These are phyloP conservation scores for Micromys minutus DNA, from an alignment of 2,113 vertebrate species.

Conservation along the genomic window DNA sequence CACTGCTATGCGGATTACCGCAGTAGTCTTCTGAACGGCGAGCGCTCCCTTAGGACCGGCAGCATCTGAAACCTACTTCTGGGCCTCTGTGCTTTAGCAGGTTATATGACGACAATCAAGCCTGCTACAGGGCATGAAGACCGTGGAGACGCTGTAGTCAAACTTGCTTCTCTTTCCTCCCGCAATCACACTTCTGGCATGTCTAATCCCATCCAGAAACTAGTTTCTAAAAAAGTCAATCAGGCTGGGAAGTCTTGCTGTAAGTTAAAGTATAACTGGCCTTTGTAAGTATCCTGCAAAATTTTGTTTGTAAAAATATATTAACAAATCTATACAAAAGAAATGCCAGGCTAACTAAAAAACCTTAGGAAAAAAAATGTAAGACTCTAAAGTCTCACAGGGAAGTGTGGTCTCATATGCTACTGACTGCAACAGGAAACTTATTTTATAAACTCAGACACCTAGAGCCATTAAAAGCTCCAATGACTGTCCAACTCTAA, in stretches of 20 bases:
- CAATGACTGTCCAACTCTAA: constrained; percentile 10
- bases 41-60: not conserved
- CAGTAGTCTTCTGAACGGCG: not conserved
- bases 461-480: not conserved
- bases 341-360: not conserved
- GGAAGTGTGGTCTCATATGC: constrained; percentile 22
- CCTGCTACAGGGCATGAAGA: not conserved
- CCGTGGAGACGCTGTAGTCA: not conserved
- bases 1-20: not conserved
- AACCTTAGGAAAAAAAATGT: not conserved
- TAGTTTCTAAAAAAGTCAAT: constrained; percentile 1
- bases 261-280: not conserved
- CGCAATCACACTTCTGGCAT: not conserved
- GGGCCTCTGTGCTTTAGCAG: not conserved
- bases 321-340: not conserved
- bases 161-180: not conserved
- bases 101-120: not conserved
- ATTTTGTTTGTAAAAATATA: constrained; percentile 46
- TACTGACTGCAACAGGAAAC: not conserved
- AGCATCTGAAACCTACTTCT: not conserved
- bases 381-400: not conserved
- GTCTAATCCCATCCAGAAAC: not conserved
- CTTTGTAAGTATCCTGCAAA: not conserved
- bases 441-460: constrained; percentile 45
- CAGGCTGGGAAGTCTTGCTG: not conserved